Percentiles rank a stretch among this genome's conserved stretches.
phyloP scores from a whole-genome alignment of 2,888 invertebrate genomes.

The Belgica antarctica region DNA sequence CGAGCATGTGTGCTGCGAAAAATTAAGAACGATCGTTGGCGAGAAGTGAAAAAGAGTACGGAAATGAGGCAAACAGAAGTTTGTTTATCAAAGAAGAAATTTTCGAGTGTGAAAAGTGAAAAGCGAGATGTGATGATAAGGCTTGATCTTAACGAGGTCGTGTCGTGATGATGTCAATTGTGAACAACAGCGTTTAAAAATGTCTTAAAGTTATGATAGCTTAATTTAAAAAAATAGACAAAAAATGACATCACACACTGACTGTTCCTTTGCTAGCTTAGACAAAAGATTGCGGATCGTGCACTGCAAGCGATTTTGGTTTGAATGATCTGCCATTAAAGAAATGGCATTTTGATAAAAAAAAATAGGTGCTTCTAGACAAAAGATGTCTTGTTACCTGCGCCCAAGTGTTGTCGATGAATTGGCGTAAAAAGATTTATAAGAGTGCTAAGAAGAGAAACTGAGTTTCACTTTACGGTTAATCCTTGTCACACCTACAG shows the following conservation, averaged over 20 bases:
- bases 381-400: background rate
- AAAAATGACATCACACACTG: no score
- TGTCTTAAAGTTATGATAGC: no score
- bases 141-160: no score
- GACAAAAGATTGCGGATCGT: background rate
- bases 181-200: no score
- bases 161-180: no score
- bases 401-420: background rate
- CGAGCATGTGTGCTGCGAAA: background rate
- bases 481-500: background rate
- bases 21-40: background rate
- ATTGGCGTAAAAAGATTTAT: background rate
- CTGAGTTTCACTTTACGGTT: background rate
- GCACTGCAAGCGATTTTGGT: background rate
- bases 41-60: background rate
- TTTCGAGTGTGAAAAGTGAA: background rate
- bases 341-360: constrained; percentile 16
- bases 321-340: no score
- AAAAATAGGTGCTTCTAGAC: no score
- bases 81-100: background rate
- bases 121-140: no score
- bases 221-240: no score
- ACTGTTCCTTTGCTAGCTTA: no score
- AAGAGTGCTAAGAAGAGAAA: background rate
- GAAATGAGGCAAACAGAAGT: background rate